Evolutionary conservation across 2,797 vertebrate species (phyloP).

Genomic region (Luscinia luscinia): DNA sequence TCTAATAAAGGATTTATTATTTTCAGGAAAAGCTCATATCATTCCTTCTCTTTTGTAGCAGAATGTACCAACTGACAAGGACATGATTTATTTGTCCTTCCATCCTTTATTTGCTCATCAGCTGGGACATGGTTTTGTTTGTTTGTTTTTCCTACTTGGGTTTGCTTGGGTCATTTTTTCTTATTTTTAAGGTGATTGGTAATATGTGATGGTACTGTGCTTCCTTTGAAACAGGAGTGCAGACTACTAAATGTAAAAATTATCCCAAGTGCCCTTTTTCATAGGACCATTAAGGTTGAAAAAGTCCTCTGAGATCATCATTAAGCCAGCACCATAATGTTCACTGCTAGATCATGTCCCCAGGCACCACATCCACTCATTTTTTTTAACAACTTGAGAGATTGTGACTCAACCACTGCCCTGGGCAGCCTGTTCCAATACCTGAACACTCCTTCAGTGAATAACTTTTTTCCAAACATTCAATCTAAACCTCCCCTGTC

Average conservation of each 20-base stretch:
- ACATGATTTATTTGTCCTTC: neutral
- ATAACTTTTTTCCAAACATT: neutral
- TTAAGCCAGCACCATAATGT: neutral
- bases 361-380: neutral
- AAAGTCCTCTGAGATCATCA: neutral
- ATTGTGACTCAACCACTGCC: neutral
- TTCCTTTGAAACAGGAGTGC: neutral
- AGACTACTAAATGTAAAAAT: neutral
- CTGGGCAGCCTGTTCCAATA: neutral
- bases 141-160: neutral
- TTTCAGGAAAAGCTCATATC: neutral
- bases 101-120: neutral
- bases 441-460: neutral
- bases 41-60: neutral
- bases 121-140: neutral
- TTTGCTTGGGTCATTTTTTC: neutral
- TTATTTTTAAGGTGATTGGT: neutral
- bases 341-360: neutral
- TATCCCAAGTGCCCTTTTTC: neutral
- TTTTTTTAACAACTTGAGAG: neutral
- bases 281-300: neutral
- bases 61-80: neutral
- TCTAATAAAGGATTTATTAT: neutral
- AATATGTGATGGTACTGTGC: neutral
- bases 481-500: neutral